Evolutionary conservation across 1,140 invertebrate genomes (phyloP), one percentile per base, ranked within the genome.

Genomic region (Calycopis cecrops): DNA sequence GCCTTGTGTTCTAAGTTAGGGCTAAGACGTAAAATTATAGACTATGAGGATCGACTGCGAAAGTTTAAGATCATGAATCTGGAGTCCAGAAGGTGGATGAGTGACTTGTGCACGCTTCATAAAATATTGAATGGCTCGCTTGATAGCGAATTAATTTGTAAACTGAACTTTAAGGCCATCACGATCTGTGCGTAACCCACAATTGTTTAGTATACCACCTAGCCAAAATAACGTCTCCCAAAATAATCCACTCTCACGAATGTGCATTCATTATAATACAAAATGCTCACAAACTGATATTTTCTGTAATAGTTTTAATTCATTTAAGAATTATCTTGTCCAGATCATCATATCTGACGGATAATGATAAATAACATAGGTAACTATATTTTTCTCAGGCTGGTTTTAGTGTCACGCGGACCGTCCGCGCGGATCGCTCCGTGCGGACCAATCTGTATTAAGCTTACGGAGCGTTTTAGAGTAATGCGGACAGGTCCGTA

Each of bases 401-500:
- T 48, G 47, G 47, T 48, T 48, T 48, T 18, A 48, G 47, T 48
- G 2, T 48, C 18, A 48, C 47, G 47, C 16, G 42, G 42, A 18
- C 42, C n/a, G 42, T 47, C 42, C 4, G n/a, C 14, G 14, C 42
- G 42, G 12, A 37, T 37, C 35, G 35, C 35, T 37, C 35, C 35
- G 35, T n/a, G 35, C 35, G 1, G 3, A 37, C 35, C 9, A n/a
- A 37, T 37, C 35, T 42, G 16, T 53, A 47, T 11, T 12, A 44
- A 34, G 8, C 38, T 42, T 14, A 42, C 7, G 52, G 40, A 53
- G 42, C 53, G 53, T 55, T 48, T 55, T 48, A 48, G 35, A 48
- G 9, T 48, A 14, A 55, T 55, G 14, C 47, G 47, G 33, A 55
- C 12, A 33, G 33, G 35, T 55, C 53, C 44, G 53, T 48, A 48